Conservation (phyloP, 1,140 invertebrate species). For the Sitobion miscanthi region DNA sequence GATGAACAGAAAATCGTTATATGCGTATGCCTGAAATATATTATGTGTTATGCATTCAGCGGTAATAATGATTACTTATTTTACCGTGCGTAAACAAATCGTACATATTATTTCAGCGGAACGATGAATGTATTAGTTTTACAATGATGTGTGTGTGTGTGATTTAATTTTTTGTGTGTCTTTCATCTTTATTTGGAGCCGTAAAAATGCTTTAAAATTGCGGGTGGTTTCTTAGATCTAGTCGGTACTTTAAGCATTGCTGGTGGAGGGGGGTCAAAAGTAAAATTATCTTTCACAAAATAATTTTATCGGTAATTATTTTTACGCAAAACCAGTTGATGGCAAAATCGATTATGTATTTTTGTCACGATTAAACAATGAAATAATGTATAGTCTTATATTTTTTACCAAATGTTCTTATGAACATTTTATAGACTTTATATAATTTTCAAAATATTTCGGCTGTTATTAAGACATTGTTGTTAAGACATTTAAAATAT, state of each 20-base stretch:
- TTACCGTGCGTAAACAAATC: neutral
- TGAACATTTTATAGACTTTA: neutral
- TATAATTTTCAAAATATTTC: neutral
- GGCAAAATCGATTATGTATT: neutral
- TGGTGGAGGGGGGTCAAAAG: neutral
- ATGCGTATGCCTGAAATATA: neutral
- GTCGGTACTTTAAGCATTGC: neutral
- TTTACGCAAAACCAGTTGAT: neutral
- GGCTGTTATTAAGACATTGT: neutral
- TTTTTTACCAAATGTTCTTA: neutral
- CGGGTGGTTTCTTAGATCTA: neutral
- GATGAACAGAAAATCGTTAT: slow-evolving; percentile 4
- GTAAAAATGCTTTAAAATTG: neutral
- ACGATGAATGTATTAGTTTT: neutral
- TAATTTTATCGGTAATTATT: neutral
- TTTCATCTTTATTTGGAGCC: neutral
- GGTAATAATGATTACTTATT: neutral
- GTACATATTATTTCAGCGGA: neutral
- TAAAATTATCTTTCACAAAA: neutral
- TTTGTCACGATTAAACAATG: neutral
- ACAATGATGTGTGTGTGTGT: neutral
- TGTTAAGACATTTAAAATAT: neutral
- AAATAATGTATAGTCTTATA: neutral
- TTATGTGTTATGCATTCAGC: neutral
- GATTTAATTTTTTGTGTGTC: neutral